phyloP scores from a whole-genome alignment of 2,113 vertebrate species.

The Coptodon rendalli region DNA sequence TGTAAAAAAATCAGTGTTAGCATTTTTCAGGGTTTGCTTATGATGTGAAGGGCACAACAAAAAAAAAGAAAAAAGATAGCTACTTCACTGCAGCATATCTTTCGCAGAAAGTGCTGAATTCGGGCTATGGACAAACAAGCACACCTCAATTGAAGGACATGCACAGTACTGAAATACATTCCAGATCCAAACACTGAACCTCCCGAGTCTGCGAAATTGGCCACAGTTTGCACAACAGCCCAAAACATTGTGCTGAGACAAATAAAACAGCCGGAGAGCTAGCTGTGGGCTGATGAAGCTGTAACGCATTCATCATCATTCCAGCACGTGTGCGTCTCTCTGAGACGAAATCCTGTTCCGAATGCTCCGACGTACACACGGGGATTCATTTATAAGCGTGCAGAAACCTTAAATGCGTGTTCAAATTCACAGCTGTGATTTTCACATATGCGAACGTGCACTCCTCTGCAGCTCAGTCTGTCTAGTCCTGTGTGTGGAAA shows the following conservation, averaged over 20 bases:
- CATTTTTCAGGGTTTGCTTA: conserved; percentile 22
- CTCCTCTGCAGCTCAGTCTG: not conserved
- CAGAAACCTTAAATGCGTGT: conserved; percentile 2
- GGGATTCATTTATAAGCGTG: not conserved
- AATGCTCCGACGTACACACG: not conserved
- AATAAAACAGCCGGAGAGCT: conserved; percentile 5
- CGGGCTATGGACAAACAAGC: conserved; percentile 17
- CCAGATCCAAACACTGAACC: conserved; percentile 10
- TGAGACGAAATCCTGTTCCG: not conserved
- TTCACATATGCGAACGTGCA: not conserved
- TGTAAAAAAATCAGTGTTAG: conserved; percentile 3
- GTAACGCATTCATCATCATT: not conserved
- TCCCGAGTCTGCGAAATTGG: conserved; percentile 26
- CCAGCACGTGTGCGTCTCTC: not conserved
- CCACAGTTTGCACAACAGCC: conserved; percentile 34
- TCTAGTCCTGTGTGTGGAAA: conserved; percentile 21
- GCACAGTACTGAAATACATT: conserved; percentile 17
- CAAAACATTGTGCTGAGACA: conserved; percentile 37
- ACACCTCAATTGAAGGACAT: conserved; percentile 23
- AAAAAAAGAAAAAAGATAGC: not conserved
- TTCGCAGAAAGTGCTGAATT: conserved; percentile 55
- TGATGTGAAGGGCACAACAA: conserved; percentile 6
- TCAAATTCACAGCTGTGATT: conserved; percentile 1
- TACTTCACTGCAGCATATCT: not conserved
- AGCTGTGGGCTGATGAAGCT: not conserved